Evolutionary conservation across 1,140 invertebrate species (phyloP).

Genomic region (Zaprionus africanus): DNA sequence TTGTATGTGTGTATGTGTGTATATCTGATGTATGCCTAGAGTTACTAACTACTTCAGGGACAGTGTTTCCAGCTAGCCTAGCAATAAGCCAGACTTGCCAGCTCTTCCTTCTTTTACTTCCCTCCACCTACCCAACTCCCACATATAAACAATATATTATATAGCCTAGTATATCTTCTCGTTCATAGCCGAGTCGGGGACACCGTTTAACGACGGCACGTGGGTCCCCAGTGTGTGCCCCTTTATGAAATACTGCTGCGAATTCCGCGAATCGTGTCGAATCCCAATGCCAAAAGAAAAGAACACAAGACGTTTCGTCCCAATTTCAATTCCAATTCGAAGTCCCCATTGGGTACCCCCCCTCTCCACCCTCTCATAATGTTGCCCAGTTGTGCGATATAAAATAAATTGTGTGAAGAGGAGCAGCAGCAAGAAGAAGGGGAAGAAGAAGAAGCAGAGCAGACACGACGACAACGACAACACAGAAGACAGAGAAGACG

Average conservation of each 20-base stretch:
- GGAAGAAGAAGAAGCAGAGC: background rate
- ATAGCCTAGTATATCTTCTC: background rate
- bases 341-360: background rate
- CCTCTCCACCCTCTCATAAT: background rate
- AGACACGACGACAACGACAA: constrained; percentile 13
- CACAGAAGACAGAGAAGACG: background rate
- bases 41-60: background rate
- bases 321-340: background rate
- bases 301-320: background rate
- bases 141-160: background rate
- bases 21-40: too few relatives aligned
- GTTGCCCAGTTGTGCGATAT: constrained; percentile 58
- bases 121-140: background rate
- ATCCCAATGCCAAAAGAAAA: constrained; percentile 8
- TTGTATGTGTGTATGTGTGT: constrained; percentile 7
- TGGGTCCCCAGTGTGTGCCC: constrained; percentile 4
- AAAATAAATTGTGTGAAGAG: constrained; percentile 61
- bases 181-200: background rate
- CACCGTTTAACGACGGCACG: constrained; percentile 8
- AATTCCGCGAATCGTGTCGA: background rate
- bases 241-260: background rate
- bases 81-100: background rate
- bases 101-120: too few relatives aligned
- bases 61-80: background rate
- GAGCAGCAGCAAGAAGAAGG: constrained; percentile 31